Percentiles rank a stretch among this genome's conserved stretches.
Conservation (phyloP, 2,888 invertebrate genomes). For the Cerastis rubricosa region DNA sequence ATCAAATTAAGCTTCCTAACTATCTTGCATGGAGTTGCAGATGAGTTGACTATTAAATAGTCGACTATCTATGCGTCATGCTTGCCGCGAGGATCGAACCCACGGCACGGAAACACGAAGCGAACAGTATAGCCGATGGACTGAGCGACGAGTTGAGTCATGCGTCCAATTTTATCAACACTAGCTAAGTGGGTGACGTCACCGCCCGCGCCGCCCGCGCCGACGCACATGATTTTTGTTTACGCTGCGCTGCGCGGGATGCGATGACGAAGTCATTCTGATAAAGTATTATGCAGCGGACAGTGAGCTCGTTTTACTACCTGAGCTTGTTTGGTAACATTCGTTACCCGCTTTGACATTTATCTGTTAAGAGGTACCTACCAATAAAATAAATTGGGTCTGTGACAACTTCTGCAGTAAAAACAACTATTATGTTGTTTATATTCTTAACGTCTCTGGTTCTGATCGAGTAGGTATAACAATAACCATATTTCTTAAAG, state of each 20-base stretch:
- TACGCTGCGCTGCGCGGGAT: constrained; percentile 41
- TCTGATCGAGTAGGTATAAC: neutral
- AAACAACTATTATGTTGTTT: neutral
- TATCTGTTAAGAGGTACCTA: neutral
- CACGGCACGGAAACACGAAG: constrained; percentile 27
- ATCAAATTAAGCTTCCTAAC: constrained; percentile 79
- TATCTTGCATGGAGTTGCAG: constrained; percentile 86
- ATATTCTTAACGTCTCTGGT: neutral
- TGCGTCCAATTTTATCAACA: constrained; percentile 51
- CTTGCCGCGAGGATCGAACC: constrained; percentile 73
- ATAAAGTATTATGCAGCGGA: neutral
- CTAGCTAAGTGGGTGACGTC: constrained; percentile 58
- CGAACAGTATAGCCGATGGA: constrained; percentile 43
- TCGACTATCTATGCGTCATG: constrained; percentile 81
- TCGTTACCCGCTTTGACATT: neutral
- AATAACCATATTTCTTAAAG: constrained; percentile 13
- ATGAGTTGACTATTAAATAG: constrained; percentile 71
- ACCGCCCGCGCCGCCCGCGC: constrained; percentile 28
- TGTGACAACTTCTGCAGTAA: neutral
- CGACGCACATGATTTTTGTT: constrained; percentile 30
- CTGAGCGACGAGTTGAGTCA: constrained; percentile 42
- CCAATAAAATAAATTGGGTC: neutral
- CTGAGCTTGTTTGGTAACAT: neutral
- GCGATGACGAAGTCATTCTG: neutral
- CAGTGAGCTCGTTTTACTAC: neutral